phyloP scores from a whole-genome alignment of 1,140 invertebrate species.

The Onthophagus taurus region DNA sequence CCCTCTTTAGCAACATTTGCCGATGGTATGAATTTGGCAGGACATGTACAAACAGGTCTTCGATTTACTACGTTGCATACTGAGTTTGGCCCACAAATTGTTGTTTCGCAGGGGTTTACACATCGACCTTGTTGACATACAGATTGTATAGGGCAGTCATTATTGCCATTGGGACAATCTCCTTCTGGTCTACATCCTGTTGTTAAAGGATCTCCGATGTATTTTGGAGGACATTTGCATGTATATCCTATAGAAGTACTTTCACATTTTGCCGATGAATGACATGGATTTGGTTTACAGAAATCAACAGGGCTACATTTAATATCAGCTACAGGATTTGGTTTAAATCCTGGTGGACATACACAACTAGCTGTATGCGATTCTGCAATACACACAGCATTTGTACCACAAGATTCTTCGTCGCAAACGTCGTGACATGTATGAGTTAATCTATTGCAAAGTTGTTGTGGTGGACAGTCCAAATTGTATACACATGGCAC shows the following conservation, averaged over 20 bases:
- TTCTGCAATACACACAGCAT: constrained; percentile 80
- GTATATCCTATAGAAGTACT: constrained; percentile 50
- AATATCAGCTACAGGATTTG: constrained; percentile 72
- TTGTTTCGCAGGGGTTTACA: constrained; percentile 63
- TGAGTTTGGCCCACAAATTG: constrained; percentile 64
- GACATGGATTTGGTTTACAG: constrained; percentile 73
- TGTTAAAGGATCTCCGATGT: constrained; percentile 64
- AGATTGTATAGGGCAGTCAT: constrained; percentile 64
- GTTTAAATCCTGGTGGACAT: constrained; percentile 70
- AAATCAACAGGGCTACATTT: constrained; percentile 58
- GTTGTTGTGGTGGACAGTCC: constrained; percentile 66
- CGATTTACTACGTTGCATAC: constrained; percentile 66
- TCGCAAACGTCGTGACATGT: constrained; percentile 74
- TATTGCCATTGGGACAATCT: constrained; percentile 56
- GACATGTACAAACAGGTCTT: constrained; percentile 65
- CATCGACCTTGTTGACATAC: constrained; percentile 63
- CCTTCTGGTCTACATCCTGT: constrained; percentile 68
- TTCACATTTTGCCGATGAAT: constrained; percentile 68
- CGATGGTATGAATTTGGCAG: constrained; percentile 56
- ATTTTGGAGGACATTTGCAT: constrained; percentile 66
- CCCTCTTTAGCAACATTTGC: constrained; percentile 51
- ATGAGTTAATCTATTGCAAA: constrained; percentile 72
- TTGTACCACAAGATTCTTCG: constrained; percentile 71
- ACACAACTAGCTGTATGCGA: constrained; percentile 72
- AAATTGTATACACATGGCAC: constrained; percentile 79